phyloP scores from a whole-genome alignment of 2,113 vertebrate genomes.

The Neolamprologus cancellatus region DNA sequence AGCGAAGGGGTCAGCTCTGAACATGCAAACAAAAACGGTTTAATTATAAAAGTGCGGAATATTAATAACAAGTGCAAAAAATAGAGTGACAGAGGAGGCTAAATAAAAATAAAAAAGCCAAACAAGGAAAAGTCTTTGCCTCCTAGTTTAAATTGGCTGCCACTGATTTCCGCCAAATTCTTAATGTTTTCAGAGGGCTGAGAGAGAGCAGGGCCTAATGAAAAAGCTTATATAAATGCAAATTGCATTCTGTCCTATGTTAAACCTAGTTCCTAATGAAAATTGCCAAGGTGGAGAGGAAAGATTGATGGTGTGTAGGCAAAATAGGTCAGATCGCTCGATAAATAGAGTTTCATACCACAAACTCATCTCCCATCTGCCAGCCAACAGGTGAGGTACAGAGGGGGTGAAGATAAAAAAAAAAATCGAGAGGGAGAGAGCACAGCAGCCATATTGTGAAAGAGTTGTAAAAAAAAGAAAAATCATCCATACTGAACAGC shows the following conservation, averaged over 20 bases:
- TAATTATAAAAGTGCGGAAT: slow-evolving; percentile 1
- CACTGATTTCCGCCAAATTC: slow-evolving; percentile 59
- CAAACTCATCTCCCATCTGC: slow-evolving; percentile 21
- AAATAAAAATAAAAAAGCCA: slow-evolving; percentile 12
- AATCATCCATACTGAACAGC: background rate
- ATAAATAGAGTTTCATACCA: slow-evolving; percentile 51
- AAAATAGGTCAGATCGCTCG: slow-evolving; percentile 64
- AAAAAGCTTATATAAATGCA: slow-evolving; percentile 82
- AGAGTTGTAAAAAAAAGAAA: background rate
- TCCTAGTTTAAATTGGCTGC: slow-evolving; percentile 58
- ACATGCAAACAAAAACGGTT: slow-evolving; percentile 8
- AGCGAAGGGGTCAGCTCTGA: background rate
- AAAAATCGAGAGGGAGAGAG: background rate
- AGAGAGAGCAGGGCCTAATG: slow-evolving; percentile 60
- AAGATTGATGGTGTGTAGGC: slow-evolving; percentile 45
- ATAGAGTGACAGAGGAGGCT: background rate
- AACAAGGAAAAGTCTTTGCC: slow-evolving; percentile 18
- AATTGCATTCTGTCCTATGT: slow-evolving; percentile 74
- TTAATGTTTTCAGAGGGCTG: slow-evolving; percentile 63
- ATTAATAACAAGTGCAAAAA: background rate
- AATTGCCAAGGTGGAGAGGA: slow-evolving; percentile 58
- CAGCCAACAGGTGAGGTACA: slow-evolving; percentile 11
- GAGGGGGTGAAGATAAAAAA: background rate
- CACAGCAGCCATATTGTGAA: background rate
- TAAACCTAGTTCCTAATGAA: slow-evolving; percentile 68